A percentile compares a stretch with the other conserved stretches of the same genome.
These are phyloP conservation scores for Leucania comma DNA, from an alignment of 2,888 invertebrate genomes.

Conservation along the genomic window DNA sequence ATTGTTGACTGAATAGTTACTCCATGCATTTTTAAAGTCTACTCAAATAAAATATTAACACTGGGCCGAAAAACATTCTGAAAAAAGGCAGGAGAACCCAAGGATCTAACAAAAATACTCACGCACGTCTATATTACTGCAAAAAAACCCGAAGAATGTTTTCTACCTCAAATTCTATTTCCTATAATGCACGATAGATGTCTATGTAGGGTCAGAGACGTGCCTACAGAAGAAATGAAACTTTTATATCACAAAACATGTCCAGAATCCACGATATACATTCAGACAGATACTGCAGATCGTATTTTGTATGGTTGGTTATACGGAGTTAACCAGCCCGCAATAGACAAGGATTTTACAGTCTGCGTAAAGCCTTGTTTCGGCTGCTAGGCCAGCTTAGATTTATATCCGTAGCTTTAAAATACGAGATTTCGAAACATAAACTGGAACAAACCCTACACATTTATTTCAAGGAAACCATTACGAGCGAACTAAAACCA, in stretches of 20 bases:
- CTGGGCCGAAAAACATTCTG: background rate
- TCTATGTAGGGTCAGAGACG: constrained; percentile 44
- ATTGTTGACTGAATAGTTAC: background rate
- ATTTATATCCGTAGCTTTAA: constrained; percentile 5
- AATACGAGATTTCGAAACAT: constrained; percentile 2
- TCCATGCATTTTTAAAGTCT: background rate
- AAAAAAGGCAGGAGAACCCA: background rate
- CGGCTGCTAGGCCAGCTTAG: constrained; percentile 3
- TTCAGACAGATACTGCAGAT: constrained; percentile 18
- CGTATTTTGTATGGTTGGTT: constrained; percentile 39
- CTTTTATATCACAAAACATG: constrained; percentile 52
- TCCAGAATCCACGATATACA: constrained; percentile 48
- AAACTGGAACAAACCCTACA: background rate
- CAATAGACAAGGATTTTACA: constrained; percentile 31
- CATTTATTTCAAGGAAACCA: background rate
- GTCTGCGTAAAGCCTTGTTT: constrained; percentile 15
- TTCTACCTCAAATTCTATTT: constrained; percentile 37
- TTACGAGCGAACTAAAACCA: background rate
- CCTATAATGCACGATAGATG: constrained; percentile 27
- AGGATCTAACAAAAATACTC: constrained; percentile 24
- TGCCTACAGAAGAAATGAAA: constrained; percentile 56
- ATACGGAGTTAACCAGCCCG: constrained; percentile 5
- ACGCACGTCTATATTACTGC: constrained; percentile 16
- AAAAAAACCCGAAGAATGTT: constrained; percentile 34
- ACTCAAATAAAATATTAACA: constrained; percentile 12